These are phyloP conservation scores for Lasiommata megera DNA, from an alignment of 2,888 invertebrate genomes.

Conservation along the genomic window DNA sequence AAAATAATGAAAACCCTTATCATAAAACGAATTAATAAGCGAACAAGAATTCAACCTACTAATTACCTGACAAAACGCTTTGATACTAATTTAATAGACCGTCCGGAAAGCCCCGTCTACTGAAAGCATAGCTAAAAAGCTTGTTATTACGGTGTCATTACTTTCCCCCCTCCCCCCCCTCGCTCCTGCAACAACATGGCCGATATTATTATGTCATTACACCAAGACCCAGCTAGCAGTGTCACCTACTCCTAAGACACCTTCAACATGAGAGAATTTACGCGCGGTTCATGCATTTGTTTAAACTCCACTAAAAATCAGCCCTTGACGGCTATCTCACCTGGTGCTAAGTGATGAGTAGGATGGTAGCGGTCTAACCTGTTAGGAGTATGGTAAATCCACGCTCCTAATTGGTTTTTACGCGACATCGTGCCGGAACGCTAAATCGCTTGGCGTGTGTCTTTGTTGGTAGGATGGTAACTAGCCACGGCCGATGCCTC, in stretches of 20 bases:
- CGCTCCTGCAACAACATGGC: conserved; percentile 34
- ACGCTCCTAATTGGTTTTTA: too few species aligned
- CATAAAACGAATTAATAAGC: conserved; percentile 8
- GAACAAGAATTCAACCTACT: conserved; percentile 11
- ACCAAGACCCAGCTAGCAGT: conserved; percentile 5
- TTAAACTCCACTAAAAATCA: too few species aligned
- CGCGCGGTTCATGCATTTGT: background rate
- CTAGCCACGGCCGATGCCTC: too few species aligned
- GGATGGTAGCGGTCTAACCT: too few species aligned
- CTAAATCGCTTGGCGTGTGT: too few species aligned
- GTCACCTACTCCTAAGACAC: conserved; percentile 8
- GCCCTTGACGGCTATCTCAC: too few species aligned
- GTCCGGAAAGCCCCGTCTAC: conserved; percentile 41
- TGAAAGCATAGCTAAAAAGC: conserved; percentile 33
- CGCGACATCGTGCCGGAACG: too few species aligned
- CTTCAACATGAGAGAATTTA: background rate
- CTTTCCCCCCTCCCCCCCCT: conserved; percentile 48
- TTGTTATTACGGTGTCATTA: conserved; percentile 53
- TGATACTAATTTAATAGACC: conserved; percentile 24
- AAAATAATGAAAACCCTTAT: background rate
- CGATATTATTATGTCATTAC: conserved; percentile 53
- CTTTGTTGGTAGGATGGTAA: too few species aligned
- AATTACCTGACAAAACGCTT: conserved; percentile 21
- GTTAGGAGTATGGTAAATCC: too few species aligned
- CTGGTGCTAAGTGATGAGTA: too few species aligned